These are phyloP conservation scores for Drosophila pseudotakahashii DNA, from an alignment of 2,888 invertebrate genomes.

Conservation along the genomic window DNA sequence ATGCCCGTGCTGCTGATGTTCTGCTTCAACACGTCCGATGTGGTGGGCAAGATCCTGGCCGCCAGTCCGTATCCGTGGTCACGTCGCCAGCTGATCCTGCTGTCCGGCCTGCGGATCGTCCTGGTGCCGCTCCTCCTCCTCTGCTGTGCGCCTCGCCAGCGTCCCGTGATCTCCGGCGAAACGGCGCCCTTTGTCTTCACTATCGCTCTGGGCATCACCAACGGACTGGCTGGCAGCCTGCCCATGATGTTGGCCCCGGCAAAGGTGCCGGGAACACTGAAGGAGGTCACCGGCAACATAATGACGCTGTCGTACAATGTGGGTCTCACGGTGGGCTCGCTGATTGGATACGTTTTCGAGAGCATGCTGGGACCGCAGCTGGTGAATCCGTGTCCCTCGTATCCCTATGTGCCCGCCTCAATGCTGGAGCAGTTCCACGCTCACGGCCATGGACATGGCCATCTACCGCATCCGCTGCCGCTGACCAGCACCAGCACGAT, in stretches of 20 bases:
- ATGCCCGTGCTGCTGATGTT: constrained; percentile 97
- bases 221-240: constrained; percentile 94
- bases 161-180: constrained; percentile 89
- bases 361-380: constrained; percentile 87
- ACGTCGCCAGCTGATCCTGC: constrained; percentile 90
- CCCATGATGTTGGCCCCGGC: constrained; percentile 97
- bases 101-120: constrained; percentile 89
- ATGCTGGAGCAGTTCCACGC: constrained; percentile 72
- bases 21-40: constrained; percentile 93
- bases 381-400: constrained; percentile 84
- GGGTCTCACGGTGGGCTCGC: constrained; percentile 92
- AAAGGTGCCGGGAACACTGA: constrained; percentile 92
- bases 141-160: constrained; percentile 91
- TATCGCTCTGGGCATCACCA: constrained; percentile 90
- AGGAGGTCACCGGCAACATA: constrained; percentile 96
- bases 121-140: constrained; percentile 92
- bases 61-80: constrained; percentile 94
- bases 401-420: constrained; percentile 77
- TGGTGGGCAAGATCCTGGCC: constrained; percentile 90
- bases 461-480: constrained; percentile 53
- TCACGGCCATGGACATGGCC: constrained; percentile 43
- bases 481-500: constrained; percentile 51
- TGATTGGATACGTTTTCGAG: constrained; percentile 92
- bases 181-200: constrained; percentile 89
- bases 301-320: constrained; percentile 97